Base-by-base conservation (phyloP, 2,797 vertebrate species). In the Squalus acanthias region DNA sequence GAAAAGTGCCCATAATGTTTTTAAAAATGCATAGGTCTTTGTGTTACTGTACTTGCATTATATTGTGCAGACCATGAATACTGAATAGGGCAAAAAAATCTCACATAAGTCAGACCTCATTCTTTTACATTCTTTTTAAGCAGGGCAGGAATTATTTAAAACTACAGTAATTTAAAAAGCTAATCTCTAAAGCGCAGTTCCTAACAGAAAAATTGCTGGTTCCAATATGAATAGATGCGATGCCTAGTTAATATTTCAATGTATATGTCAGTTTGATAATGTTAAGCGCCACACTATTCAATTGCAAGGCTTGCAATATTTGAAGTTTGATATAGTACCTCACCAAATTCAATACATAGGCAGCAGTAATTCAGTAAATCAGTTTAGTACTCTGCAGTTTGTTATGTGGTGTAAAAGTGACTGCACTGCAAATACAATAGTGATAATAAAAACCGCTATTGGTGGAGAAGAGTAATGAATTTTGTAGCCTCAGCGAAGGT, bases 351-450 rank as follows among this genome's bases (percentile, higher is more conserved):
- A 98, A 98, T 98, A 98, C 98, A 98, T 95, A 96, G 97, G 97
- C 98, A 97, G 97, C 97, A 96, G 97, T 98, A 98, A 98, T 98
- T 98, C 98, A 98, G 97, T 97, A 98, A 98, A 98, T 98, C 97
- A 97, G 97, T 98, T 98, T 98, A 98, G 97, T 97, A 97, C 97
- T 98, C 97, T 97, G 98, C 98, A 98, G 97, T 98, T 98, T 98
- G 98, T 98, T 97, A 98, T 97, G 97, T 97, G 97, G 97, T 98
- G 97, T 98, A 98, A 98, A 98, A 98, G 97, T 97, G 97, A 98
- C 98, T 98, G 97, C 97, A 97, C 97, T 97, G 98, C 97, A 98
- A 98, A 98, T 97, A 97, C 98, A 98, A 98, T 98, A 98, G 97
- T 0, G 20, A 97, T 98, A 98, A 97, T 98, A 98, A 98, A 98